A percentile compares a stretch with the other conserved stretches of the same genome.
These are phyloP conservation scores for Alcedo atthis DNA, from an alignment of 2,797 vertebrate species.

Conservation along the genomic window DNA sequence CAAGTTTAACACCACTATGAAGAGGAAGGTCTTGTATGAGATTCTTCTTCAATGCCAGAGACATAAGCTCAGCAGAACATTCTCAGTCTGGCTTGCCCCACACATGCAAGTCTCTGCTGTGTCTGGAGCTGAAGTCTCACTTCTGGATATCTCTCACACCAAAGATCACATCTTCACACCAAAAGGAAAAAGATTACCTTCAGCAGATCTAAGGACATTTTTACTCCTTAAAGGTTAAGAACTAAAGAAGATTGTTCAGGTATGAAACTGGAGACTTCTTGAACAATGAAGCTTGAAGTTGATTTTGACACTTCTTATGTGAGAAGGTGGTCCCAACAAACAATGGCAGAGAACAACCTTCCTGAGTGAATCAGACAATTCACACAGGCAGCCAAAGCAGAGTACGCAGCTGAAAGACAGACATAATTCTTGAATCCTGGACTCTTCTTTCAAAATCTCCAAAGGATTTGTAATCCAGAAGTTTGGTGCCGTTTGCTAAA, in stretches of 20 bases:
- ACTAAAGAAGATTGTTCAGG: not conserved
- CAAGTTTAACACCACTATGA: not conserved
- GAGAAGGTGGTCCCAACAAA: not conserved
- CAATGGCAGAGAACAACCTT: conserved; percentile 8
- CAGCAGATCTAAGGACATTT: not conserved
- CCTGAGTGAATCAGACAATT: not conserved
- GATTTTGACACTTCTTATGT: not conserved
- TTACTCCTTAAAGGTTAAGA: conserved; percentile 2
- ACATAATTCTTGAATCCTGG: conserved; percentile 19
- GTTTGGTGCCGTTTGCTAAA: not conserved
- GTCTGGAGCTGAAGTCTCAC: not conserved
- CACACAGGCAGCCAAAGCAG: not conserved
- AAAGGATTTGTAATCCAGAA: conserved; percentile 16
- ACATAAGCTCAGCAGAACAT: not conserved
- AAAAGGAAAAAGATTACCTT: conserved; percentile 22
- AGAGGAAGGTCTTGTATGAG: not conserved
- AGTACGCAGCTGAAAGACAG: not conserved
- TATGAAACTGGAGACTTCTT: not conserved
- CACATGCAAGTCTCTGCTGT: fast-evolving
- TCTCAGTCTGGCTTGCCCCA: not conserved
- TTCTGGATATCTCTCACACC: not conserved
- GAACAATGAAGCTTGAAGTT: not conserved
- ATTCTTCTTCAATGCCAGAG: not conserved
- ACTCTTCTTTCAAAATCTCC: not conserved
- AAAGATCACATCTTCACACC: not conserved